These are phyloP conservation scores for Phortica variegata DNA, from an alignment of 1,140 invertebrate genomes.

Conservation along the genomic window DNA sequence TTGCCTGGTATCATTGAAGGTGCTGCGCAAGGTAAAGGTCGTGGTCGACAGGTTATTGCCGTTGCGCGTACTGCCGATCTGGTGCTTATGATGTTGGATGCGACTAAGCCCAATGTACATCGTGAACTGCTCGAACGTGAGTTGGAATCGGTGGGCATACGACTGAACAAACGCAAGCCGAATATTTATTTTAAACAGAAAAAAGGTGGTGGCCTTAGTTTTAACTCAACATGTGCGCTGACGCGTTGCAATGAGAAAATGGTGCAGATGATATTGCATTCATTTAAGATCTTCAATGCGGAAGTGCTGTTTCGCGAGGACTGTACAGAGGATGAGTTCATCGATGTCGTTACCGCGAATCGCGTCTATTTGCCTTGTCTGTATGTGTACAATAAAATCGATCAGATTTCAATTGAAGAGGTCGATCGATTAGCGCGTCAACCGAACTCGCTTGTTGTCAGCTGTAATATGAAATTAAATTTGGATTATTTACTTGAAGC, in stretches of 20 bases:
- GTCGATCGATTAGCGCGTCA: constrained; percentile 91
- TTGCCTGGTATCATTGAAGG: constrained; percentile 97
- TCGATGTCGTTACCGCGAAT: constrained; percentile 98
- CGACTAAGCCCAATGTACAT: constrained; percentile 95
- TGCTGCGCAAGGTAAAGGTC: constrained; percentile 84
- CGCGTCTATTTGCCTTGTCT: constrained; percentile 96
- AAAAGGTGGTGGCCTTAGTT: constrained; percentile 98
- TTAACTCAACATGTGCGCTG: constrained; percentile 92
- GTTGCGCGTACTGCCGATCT: constrained; percentile 95
- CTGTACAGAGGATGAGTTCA: constrained; percentile 92
- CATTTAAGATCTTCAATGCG: constrained; percentile 99
- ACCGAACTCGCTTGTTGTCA: constrained; percentile 92
- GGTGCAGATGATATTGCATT: constrained; percentile 96
- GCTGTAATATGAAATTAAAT: constrained; percentile 99
- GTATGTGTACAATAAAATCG: constrained; percentile 99
- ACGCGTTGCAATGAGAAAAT: constrained; percentile 96
- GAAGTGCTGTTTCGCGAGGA: constrained; percentile 97
- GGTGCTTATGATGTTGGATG: constrained; percentile 98
- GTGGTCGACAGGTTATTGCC: constrained; percentile 88
- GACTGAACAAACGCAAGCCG: constrained; percentile 90
- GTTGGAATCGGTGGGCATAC: constrained; percentile 93
- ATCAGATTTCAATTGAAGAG: constrained; percentile 99
- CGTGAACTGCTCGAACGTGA: constrained; percentile 87
- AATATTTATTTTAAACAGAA: constrained; percentile 99
- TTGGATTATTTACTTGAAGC: constrained; percentile 91